Evolutionary conservation across 2,797 vertebrate species (phyloP).

Genomic region (Margarornis squamiger): DNA sequence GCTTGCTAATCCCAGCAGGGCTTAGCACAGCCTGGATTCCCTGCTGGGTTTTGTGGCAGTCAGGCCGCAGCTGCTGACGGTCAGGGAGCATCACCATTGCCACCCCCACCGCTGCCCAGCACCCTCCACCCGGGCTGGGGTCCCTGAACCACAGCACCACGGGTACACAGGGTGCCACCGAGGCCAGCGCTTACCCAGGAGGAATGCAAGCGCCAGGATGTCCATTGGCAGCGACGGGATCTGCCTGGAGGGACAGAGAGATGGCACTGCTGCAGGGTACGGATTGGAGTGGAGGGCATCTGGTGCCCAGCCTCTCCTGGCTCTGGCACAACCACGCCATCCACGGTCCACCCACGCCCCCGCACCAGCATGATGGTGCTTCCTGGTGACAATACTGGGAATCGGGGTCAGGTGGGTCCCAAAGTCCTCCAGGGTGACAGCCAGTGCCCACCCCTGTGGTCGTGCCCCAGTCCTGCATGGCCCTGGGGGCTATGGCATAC

Average conservation of each 20-base stretch:
- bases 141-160: background rate
- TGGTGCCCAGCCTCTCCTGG: background rate
- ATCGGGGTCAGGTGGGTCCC: background rate
- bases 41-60: background rate
- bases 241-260: background rate
- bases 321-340: background rate
- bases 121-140: fast-evolving
- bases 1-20: background rate
- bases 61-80: background rate
- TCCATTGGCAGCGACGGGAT: background rate
- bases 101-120: fast-evolving
- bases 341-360: background rate
- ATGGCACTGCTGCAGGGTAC: fast-evolving
- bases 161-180: background rate
- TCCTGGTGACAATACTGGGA: background rate
- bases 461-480: background rate
- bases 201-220: background rate
- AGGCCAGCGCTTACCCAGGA: constrained; percentile 43
- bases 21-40: background rate
- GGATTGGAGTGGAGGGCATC: fast-evolving
- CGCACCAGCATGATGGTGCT: fast-evolving
- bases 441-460: background rate
- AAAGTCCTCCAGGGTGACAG: fast-evolving
- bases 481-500: background rate
- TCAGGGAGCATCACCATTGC: background rate